Evolutionary conservation across 2,113 vertebrate genomes (phyloP), one percentile per base, ranked within the genome.

Genomic region (Ranitomeya imitator): DNA sequence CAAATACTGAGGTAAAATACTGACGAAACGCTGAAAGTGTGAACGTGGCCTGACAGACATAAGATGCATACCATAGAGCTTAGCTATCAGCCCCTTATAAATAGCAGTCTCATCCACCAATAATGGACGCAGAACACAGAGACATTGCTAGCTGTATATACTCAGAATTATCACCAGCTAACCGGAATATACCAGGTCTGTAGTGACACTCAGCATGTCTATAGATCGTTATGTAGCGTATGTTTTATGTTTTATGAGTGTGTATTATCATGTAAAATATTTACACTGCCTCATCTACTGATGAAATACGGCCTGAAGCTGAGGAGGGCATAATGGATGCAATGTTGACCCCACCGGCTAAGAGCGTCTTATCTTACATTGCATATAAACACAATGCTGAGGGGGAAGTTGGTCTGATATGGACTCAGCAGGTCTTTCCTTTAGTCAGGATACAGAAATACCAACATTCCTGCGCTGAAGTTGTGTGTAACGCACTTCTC

Each of bases 1-100:
- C 37, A 45, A 45, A 45, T 45, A 45, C 37, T 45, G 37, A 45
- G 3, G 37, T 5, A 45, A 45, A 45, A 45, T 45, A 45, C 37
- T 45, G 37, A 45, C 5, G 3, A 45, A 45, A 45, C 37, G 37
- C 37, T 45, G 37, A 45, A 45, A 37, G 63, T 73, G 65, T 85
- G 83, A 85, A 85, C 37, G 37, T 45, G 5, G 37, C 37, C 37
- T 45, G 37, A 45, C 37, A 55, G n/a, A 85, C 67, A 73, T 85
- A 85, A 23, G 52, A 57, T 57, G n/a, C 77, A 57, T 57, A 8
- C 14, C 26, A 77, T 77, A 77, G 10, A 77, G 45, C 37, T 21
- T 77, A 21, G 45, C 74, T 52, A 21, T 69, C 4, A 69, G 19
- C n/a, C 65, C 4, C 65, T 45, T 21, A n/a, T 77, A 10, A 77